Conservation (phyloP, 2,888 invertebrate species). For the Hyalella azteca region DNA sequence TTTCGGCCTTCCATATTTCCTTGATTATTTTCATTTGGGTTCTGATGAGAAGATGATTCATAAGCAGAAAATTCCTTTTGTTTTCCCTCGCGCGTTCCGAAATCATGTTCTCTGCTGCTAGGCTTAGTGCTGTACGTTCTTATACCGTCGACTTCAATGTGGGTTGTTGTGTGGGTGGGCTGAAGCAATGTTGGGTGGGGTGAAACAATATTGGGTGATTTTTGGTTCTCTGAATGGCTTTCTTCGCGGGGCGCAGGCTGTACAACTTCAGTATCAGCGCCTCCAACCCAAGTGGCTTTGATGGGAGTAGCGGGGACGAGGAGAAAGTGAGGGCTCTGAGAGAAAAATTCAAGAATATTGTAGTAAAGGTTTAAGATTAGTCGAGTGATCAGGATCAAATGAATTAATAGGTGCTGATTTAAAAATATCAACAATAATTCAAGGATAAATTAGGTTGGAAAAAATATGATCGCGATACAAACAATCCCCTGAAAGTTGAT, state of each 20-base stretch:
- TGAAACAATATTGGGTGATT: background rate
- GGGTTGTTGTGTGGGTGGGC: background rate
- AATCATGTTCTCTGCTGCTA: too few relatives aligned
- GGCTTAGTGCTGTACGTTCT: too few relatives aligned
- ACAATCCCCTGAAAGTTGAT: too few relatives aligned
- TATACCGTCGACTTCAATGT: background rate
- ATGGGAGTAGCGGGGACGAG: conserved; percentile 15
- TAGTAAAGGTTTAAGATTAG: background rate
- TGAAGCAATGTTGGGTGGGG: background rate
- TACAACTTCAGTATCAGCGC: background rate
- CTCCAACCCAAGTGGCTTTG: conserved; percentile 16
- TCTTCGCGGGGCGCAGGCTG: background rate
- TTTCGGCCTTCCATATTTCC: too few relatives aligned
- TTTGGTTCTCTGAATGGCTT: background rate
- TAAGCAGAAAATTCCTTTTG: too few relatives aligned
- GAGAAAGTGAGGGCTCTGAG: background rate
- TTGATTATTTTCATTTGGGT: too few relatives aligned
- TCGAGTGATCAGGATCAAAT: background rate
- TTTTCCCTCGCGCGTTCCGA: too few relatives aligned
- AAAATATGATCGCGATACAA: too few relatives aligned
- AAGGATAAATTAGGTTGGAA: background rate
- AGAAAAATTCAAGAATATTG: background rate
- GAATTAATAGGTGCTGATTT: background rate
- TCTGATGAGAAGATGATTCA: too few relatives aligned
- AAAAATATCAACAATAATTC: background rate